These are phyloP conservation scores for Lutraria rhynchaena DNA, from an alignment of 1,140 invertebrate genomes.

Conservation along the genomic window DNA sequence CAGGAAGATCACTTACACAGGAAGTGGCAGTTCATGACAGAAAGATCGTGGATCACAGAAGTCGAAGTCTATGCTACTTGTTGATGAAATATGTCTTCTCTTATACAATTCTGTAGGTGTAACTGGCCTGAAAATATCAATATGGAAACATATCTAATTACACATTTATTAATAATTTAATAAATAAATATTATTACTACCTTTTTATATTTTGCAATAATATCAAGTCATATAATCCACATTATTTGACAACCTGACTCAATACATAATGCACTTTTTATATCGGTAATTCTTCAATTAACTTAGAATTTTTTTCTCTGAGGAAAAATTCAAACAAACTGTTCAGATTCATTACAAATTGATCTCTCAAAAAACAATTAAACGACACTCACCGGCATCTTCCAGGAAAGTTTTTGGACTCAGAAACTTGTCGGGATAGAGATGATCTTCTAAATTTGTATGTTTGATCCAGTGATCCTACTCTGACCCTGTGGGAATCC, in stretches of 20 bases:
- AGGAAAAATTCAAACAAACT: no score
- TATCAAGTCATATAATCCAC: no score
- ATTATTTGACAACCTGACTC: no score
- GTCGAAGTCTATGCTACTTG: conserved; percentile 74
- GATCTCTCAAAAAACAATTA: no score
- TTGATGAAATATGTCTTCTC: conserved; percentile 76
- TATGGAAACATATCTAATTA: no score
- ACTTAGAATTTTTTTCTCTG: no score
- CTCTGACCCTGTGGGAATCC: conserved; percentile 20
- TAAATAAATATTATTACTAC: no score
- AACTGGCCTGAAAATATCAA: conserved; percentile 74
- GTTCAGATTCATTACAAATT: no score
- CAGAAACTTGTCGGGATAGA: conserved; percentile 67
- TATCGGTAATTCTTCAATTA: no score
- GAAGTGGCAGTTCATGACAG: conserved; percentile 76
- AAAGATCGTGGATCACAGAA: conserved; percentile 73
- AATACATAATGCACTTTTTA: no score
- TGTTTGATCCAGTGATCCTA: conserved; percentile 62
- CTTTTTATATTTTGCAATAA: no score
- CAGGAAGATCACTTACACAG: conserved; percentile 68
- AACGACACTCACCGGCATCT: conserved; percentile 69
- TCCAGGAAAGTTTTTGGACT: conserved; percentile 62
- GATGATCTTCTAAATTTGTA: conserved; percentile 57
- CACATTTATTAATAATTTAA: no score
- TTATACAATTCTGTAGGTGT: conserved; percentile 78